phyloP scores from a whole-genome alignment of 2,888 invertebrate genomes.

The Celastrina argiolus region DNA sequence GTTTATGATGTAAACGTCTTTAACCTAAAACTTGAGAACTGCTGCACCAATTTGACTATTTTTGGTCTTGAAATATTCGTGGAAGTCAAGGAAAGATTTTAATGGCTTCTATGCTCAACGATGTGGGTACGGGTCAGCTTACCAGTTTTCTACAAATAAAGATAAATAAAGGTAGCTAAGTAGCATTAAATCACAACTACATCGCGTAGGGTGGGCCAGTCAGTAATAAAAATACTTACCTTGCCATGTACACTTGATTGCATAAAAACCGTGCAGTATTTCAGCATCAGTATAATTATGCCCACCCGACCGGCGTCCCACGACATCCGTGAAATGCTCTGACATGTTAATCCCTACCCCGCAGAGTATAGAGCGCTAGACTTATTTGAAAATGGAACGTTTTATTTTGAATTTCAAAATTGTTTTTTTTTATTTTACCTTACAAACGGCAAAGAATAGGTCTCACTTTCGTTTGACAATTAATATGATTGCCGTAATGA shows the following conservation, averaged over 20 bases:
- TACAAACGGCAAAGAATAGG: background rate
- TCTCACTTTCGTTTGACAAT: too few species aligned
- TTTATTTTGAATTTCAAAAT: background rate
- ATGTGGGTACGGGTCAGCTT: too few species aligned
- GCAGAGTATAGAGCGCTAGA: slow-evolving; percentile 35
- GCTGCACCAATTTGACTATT: too few species aligned
- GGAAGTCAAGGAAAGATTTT: too few species aligned
- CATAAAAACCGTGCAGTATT: slow-evolving; percentile 18
- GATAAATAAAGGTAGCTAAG: background rate
- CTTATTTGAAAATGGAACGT: slow-evolving; percentile 35
- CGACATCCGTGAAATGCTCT: slow-evolving; percentile 46
- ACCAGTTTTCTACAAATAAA: background rate
- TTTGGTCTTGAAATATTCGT: too few species aligned
- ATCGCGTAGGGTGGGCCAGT: background rate
- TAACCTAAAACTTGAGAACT: too few species aligned
- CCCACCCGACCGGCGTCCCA: slow-evolving; percentile 33
- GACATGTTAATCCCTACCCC: slow-evolving; percentile 49
- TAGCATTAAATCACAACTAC: background rate
- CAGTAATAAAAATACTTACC: background rate
- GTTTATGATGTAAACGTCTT: too few species aligned
- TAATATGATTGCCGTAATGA: too few species aligned
- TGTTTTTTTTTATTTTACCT: background rate
- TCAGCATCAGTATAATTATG: slow-evolving; percentile 29
- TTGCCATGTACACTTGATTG: background rate
- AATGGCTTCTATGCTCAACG: too few species aligned